A percentile compares a stretch with the other conserved stretches of the same genome.
Evolutionary conservation across 2,797 vertebrate species (phyloP).

Genomic region (Anomalospiza imberbis): DNA sequence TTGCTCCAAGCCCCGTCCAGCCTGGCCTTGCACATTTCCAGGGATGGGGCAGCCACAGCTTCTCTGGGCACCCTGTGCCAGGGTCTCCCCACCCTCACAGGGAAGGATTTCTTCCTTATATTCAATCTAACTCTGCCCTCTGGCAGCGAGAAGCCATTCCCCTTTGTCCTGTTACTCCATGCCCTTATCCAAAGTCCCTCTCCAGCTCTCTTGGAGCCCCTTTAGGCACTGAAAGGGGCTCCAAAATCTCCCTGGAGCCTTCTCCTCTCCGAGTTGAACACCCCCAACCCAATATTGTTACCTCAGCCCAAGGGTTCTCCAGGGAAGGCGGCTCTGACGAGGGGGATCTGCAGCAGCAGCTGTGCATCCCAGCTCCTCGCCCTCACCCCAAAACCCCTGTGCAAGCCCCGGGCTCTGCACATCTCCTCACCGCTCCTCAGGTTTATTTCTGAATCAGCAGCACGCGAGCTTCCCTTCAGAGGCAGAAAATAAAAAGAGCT

Average conservation of each 20-base stretch:
- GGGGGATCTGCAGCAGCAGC: background rate
- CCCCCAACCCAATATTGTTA: background rate
- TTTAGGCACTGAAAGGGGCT: background rate
- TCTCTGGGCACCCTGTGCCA: background rate
- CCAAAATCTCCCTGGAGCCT: background rate
- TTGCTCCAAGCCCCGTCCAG: fast-evolving
- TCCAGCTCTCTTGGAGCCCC: background rate
- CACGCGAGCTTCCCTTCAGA: background rate
- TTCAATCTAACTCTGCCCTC: background rate
- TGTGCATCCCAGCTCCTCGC: background rate
- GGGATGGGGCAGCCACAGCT: background rate
- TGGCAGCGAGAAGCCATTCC: background rate
- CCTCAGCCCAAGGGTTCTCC: background rate
- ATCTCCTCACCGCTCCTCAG: background rate
- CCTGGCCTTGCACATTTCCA: background rate
- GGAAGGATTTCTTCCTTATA: background rate
- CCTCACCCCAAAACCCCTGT: background rate
- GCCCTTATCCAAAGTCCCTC: background rate
- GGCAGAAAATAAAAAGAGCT: background rate
- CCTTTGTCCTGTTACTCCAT: background rate
- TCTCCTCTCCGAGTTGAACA: background rate
- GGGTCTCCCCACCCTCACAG: too few relatives aligned
- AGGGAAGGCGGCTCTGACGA: background rate
- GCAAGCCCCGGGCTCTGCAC: background rate
- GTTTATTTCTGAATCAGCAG: background rate